Conservation (phyloP, 2,113 vertebrate species). For the Scalopus aquaticus region DNA sequence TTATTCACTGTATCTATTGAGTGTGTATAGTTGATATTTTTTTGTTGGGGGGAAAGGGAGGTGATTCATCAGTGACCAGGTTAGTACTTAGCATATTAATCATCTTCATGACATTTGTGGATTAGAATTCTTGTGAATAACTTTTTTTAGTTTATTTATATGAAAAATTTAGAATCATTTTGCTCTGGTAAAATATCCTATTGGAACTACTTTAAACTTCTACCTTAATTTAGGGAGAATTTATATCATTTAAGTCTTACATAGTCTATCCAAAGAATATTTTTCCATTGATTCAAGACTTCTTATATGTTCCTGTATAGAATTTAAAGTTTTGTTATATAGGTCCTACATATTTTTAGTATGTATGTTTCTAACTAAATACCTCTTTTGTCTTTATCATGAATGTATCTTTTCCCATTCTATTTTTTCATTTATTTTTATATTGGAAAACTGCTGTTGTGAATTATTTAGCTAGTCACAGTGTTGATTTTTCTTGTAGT, state of each 20-base stretch:
- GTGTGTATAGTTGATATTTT: not conserved
- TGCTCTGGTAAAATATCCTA: not conserved
- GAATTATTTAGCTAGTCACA: not conserved
- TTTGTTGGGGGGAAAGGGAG: not conserved
- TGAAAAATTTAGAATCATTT: not conserved
- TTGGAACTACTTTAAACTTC: not conserved
- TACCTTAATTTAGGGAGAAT: not conserved
- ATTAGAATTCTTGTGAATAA: not conserved
- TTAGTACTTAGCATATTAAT: not conserved
- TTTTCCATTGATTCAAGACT: not conserved
- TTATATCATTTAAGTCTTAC: not conserved
- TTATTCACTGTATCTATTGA: not conserved
- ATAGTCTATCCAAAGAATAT: not conserved
- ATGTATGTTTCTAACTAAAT: not conserved
- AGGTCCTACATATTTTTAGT: not conserved
- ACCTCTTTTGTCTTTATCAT: not conserved
- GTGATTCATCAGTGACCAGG: not conserved
- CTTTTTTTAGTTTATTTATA: not conserved
- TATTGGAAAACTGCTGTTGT: not conserved
- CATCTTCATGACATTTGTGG: not conserved
- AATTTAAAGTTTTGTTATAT: slow-evolving; percentile 16
- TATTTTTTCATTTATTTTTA: not conserved
- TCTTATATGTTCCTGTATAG: not conserved
- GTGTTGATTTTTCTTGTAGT: not conserved
- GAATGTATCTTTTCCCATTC: not conserved